These are phyloP conservation scores for Apostichopus leukothele DNA, from an alignment of 53 echinoderm and acorn worm species.

Conservation along the genomic window DNA sequence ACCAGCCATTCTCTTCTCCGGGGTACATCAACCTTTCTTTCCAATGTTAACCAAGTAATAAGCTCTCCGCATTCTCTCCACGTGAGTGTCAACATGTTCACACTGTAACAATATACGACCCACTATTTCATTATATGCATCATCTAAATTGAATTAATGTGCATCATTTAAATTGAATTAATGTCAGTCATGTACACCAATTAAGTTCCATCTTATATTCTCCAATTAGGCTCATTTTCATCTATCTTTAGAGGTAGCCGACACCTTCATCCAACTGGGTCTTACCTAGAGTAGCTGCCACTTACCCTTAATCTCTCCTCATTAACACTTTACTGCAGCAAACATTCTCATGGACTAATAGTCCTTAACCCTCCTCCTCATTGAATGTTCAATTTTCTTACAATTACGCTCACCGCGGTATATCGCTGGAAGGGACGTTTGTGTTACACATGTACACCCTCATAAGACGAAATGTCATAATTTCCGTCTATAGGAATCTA, in stretches of 20 bases:
- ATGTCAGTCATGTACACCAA: neutral
- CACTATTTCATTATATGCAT: neutral
- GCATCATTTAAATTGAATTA: neutral
- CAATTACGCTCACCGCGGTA: neutral
- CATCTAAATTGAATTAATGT: neutral
- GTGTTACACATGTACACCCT: slow-evolving; percentile 38
- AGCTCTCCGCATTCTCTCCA: too few relatives aligned
- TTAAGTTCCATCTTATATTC: neutral
- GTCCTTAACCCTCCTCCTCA: neutral
- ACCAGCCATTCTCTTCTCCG: too few relatives aligned
- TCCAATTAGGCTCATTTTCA: neutral
- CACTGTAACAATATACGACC: neutral
- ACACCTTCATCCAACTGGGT: neutral
- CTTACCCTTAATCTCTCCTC: neutral
- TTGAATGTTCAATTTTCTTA: slow-evolving; percentile 1
- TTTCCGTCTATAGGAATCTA: neutral
- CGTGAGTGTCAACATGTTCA: too few relatives aligned
- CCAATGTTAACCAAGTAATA: too few relatives aligned
- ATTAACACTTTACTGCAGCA: neutral
- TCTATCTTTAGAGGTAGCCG: neutral
- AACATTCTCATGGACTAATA: neutral
- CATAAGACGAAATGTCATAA: slow-evolving; percentile 28
- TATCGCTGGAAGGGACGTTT: slow-evolving; percentile 1
- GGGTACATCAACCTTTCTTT: too few relatives aligned
- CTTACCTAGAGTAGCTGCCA: neutral